Evolutionary conservation across 2,113 vertebrate species (phyloP).

Genomic region (Nymphicus hollandicus): DNA sequence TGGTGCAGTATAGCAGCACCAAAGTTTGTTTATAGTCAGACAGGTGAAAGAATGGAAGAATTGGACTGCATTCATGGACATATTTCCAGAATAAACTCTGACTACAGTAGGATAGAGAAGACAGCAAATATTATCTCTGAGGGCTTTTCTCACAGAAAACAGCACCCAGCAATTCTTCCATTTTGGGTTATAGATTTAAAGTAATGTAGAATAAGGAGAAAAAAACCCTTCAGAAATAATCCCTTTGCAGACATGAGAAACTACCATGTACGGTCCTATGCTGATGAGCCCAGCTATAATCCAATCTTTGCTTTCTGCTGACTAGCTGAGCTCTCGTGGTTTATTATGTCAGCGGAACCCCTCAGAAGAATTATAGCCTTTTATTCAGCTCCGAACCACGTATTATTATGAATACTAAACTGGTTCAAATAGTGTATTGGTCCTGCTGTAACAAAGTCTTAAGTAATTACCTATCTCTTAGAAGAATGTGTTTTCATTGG

Average conservation of each 20-base stretch:
- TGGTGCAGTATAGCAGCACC: background rate
- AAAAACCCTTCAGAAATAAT: background rate
- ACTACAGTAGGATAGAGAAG: background rate
- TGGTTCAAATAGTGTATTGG: slow-evolving; percentile 50
- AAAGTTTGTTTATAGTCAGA: background rate
- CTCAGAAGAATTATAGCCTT: slow-evolving; percentile 78
- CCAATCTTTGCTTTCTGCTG: slow-evolving; percentile 68
- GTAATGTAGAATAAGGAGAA: background rate
- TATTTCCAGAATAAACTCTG: background rate
- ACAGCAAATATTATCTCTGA: background rate
- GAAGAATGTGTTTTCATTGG: slow-evolving; percentile 69
- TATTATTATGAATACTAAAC: slow-evolving; percentile 71
- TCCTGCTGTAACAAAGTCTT: slow-evolving; percentile 65
- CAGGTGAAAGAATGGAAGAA: background rate
- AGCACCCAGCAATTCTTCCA: background rate
- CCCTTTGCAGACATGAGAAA: slow-evolving; percentile 36
- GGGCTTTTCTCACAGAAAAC: background rate
- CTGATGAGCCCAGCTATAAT: slow-evolving; percentile 58
- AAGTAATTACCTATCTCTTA: slow-evolving; percentile 66
- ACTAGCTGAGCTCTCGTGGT: slow-evolving; percentile 67
- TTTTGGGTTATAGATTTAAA: background rate
- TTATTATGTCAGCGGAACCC: slow-evolving; percentile 77
- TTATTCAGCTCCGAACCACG: slow-evolving; percentile 68
- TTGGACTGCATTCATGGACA: background rate
- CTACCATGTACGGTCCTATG: slow-evolving; percentile 13